Evolutionary conservation across 2,797 vertebrate species (phyloP).

Genomic region (Clarias fuscus): DNA sequence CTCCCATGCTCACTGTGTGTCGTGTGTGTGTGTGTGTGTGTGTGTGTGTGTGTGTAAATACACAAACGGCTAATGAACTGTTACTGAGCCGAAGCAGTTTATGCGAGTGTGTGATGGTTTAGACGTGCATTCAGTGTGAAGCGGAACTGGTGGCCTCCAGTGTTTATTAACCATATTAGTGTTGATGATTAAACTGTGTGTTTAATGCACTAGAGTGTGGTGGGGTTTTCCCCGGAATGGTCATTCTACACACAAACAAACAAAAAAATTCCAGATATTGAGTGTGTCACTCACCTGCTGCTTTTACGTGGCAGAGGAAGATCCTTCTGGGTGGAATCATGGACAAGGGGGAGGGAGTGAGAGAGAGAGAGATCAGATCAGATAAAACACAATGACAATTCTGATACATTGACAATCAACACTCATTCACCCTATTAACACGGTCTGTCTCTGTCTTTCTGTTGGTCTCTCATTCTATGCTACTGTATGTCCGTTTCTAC

Average conservation of each 20-base stretch:
- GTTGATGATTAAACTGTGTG: not conserved
- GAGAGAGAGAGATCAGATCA: conserved; percentile 1
- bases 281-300: conserved; percentile 81
- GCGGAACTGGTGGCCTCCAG: not conserved
- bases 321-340: conserved; percentile 79
- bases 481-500: not conserved
- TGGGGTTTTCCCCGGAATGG: not conserved
- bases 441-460: not conserved
- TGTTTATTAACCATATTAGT: not conserved
- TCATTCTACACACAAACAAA: not conserved
- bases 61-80: not conserved
- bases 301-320: conserved; percentile 86
- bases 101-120: not conserved
- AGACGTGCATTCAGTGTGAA: not conserved
- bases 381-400: conserved; percentile 11
- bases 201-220: not conserved
- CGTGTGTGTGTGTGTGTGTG: not conserved
- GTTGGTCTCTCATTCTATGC: not conserved
- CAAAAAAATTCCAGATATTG: not conserved
- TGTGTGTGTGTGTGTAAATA: not conserved
- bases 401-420: not conserved
- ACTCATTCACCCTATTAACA: not conserved
- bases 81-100: not conserved
- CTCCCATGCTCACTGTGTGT: not conserved
- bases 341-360: conserved; percentile 8